These are phyloP conservation scores for Sinocyclocheilus anophthalmus DNA, from an alignment of 2,113 vertebrate genomes.

Conservation along the genomic window DNA sequence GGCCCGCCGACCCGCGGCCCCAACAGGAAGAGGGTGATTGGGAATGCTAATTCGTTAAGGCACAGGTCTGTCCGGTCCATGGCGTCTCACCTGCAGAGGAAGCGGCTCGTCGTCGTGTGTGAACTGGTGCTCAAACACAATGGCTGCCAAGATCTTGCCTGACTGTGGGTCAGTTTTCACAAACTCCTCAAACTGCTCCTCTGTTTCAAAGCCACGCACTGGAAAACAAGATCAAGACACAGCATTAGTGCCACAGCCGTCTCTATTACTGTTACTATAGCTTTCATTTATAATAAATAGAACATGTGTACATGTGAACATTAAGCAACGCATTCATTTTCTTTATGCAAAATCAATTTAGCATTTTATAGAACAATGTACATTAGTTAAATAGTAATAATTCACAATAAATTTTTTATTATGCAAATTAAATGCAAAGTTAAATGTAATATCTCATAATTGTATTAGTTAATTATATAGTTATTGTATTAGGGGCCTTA, in stretches of 20 bases:
- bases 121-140: conserved; percentile 88
- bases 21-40: neutral
- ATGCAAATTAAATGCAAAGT: too few relatives aligned
- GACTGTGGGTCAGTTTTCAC: conserved; percentile 83
- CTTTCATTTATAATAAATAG: too few relatives aligned
- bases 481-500: too few relatives aligned
- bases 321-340: too few relatives aligned
- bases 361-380: too few relatives aligned
- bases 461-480: too few relatives aligned
- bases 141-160: conserved; percentile 80
- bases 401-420: too few relatives aligned
- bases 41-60: neutral
- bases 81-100: conserved; percentile 82
- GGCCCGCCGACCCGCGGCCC: too few relatives aligned
- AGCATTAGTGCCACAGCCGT: conserved; percentile 8
- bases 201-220: conserved; percentile 87
- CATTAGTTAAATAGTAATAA: too few relatives aligned
- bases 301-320: too few relatives aligned
- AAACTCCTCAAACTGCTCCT: conserved; percentile 86
- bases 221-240: conserved; percentile 13
- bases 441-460: too few relatives aligned
- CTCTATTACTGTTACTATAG: neutral
- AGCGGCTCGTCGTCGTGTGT: conserved; percentile 80
- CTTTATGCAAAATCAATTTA: too few relatives aligned
- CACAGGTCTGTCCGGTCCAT: neutral